Evolutionary conservation across 1,140 invertebrate genomes (phyloP).

Genomic region (Calliphora vicina): DNA sequence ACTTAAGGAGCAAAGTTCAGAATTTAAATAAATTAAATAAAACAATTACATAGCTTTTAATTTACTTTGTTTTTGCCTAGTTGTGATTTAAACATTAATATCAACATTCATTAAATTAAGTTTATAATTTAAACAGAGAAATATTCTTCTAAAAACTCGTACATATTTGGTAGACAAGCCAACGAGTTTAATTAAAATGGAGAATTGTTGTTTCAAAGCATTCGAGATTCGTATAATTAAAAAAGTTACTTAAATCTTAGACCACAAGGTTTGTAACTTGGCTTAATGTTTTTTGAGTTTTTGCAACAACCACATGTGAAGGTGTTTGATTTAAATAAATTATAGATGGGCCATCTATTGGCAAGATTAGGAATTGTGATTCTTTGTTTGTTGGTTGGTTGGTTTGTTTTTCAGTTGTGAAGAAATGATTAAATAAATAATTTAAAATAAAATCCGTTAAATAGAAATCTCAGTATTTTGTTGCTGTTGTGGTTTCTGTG

Average conservation of each 20-base stretch:
- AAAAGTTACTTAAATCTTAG: not conserved
- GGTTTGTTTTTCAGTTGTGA: not conserved
- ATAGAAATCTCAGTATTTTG: not conserved
- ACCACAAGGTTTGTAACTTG: not conserved
- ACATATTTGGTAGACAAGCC: not conserved
- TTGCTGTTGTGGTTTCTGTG: not conserved
- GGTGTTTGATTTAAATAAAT: not conserved
- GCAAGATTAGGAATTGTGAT: constrained; percentile 15
- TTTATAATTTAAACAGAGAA: too few relatives aligned
- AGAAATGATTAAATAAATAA: not conserved
- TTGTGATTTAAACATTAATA: not conserved
- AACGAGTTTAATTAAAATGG: constrained; percentile 2
- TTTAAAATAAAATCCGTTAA: not conserved
- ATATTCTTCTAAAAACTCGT: too few relatives aligned
- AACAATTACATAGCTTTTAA: too few relatives aligned
- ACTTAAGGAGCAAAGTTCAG: not conserved
- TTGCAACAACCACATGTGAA: not conserved
- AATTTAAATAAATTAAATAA: too few relatives aligned
- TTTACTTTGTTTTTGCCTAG: too few relatives aligned
- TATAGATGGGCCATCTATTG: constrained; percentile 4
- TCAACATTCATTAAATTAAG: not conserved
- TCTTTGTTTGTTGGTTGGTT: too few relatives aligned
- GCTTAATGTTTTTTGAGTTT: not conserved
- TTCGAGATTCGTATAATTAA: constrained; percentile 23
- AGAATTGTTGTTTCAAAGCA: not conserved